Evolutionary conservation across 2,888 invertebrate genomes (phyloP).

Genomic region (Acrocyrtus sp.): DNA sequence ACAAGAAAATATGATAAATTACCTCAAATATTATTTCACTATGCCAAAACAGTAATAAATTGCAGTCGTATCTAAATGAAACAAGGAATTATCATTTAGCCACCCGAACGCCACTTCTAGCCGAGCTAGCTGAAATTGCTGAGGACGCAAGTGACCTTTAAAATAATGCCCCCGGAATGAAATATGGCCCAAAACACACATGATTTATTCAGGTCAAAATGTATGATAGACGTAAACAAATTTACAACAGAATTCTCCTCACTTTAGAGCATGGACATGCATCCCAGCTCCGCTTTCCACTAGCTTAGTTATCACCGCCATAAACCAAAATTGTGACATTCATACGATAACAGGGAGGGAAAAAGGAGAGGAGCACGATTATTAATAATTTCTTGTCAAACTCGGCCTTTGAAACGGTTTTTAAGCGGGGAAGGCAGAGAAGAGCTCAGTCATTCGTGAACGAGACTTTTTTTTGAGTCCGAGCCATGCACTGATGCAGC

Average conservation of each 20-base stretch:
- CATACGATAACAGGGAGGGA: background rate
- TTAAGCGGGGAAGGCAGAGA: background rate
- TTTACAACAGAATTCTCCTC: background rate
- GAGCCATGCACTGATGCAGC: no score
- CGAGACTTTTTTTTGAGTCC: no score
- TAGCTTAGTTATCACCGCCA: slow-evolving; percentile 1
- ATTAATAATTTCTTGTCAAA: slow-evolving; percentile 42
- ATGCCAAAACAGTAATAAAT: no score
- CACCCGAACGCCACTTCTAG: no score
- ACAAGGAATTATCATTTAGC: no score
- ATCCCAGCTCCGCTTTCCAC: background rate
- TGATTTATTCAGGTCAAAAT: slow-evolving; percentile 44
- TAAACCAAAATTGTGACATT: slow-evolving; percentile 27
- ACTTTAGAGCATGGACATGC: no score
- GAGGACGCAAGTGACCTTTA: slow-evolving; percentile 22
- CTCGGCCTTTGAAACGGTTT: slow-evolving; percentile 27
- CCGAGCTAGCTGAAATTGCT: no score
- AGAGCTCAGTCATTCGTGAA: background rate
- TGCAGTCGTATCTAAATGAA: no score
- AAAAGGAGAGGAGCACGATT: slow-evolving; percentile 1
- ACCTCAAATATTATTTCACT: no score
- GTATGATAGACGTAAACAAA: background rate
- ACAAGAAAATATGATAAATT: no score
- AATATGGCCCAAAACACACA: slow-evolving; percentile 19
- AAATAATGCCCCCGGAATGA: slow-evolving; percentile 16